Percentiles rank a stretch among this genome's conserved stretches.
phyloP scores from a whole-genome alignment of 1,140 invertebrate genomes.

The Ptiloglossa arizonensis region DNA sequence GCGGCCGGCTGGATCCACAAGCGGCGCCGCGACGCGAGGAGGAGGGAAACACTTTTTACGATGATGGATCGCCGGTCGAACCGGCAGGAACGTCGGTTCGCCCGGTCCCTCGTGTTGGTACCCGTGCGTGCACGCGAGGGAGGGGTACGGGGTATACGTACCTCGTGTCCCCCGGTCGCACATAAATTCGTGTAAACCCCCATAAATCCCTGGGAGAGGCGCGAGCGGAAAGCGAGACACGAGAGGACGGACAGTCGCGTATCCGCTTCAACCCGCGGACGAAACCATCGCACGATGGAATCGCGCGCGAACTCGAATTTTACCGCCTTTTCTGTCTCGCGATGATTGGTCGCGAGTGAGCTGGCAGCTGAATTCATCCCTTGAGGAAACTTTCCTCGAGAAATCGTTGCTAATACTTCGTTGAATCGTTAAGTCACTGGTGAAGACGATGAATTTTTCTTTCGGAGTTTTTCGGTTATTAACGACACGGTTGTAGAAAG shows the following conservation, averaged over 20 bases:
- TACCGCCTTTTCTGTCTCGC: not conserved
- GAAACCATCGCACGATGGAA: no score
- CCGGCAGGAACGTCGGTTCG: slow-evolving; percentile 62
- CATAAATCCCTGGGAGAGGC: slow-evolving; percentile 65
- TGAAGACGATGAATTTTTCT: no score
- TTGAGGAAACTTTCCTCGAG: no score
- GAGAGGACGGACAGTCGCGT: slow-evolving; percentile 42
- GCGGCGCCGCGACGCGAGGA: slow-evolving; percentile 21
- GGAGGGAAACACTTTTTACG: slow-evolving; percentile 63
- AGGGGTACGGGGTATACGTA: slow-evolving; percentile 41
- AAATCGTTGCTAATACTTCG: no score
- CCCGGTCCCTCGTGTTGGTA: slow-evolving; percentile 37
- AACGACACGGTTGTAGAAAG: no score
- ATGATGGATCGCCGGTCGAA: slow-evolving; percentile 68
- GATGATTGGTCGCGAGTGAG: no score
- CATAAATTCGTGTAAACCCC: slow-evolving; percentile 70
- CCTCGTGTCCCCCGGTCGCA: slow-evolving; percentile 51
- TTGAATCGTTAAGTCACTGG: no score
- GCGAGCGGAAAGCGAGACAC: slow-evolving; percentile 61
- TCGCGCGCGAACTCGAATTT: slow-evolving; percentile 23
- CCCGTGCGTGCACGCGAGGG: slow-evolving; percentile 29
- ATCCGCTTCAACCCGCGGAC: slow-evolving; percentile 50
- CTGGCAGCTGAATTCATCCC: no score
- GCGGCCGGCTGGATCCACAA: slow-evolving; percentile 34
- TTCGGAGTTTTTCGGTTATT: no score